A percentile compares a stretch with the other conserved stretches of the same genome.
phyloP scores from a whole-genome alignment of 2,797 vertebrate genomes.

The Myotis planiceps region DNA sequence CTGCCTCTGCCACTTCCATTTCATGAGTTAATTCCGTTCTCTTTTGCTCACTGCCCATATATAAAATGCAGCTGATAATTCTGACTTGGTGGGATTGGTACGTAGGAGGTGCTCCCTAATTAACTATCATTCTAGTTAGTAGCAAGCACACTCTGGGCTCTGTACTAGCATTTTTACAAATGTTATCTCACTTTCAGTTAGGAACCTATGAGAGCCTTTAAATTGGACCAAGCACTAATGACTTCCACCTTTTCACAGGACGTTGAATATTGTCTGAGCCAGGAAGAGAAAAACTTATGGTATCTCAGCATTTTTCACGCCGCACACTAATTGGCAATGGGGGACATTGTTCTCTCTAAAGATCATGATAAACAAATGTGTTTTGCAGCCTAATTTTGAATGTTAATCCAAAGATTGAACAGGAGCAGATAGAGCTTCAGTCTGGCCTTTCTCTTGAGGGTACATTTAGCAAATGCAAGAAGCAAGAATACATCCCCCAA shows the following conservation, averaged over 20 bases:
- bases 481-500: not conserved
- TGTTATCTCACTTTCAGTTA: slow-evolving; percentile 30
- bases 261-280: not conserved
- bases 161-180: not conserved
- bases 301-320: slow-evolving; percentile 14
- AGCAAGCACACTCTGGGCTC: not conserved
- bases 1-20: not conserved
- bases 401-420: slow-evolving; percentile 52
- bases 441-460: slow-evolving; percentile 30
- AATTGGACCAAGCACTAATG: slow-evolving; percentile 10
- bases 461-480: slow-evolving; percentile 3
- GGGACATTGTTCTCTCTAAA: slow-evolving; percentile 35
- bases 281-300: not conserved
- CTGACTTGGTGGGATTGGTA: not conserved
- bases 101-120: not conserved
- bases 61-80: not conserved
- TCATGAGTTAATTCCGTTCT: not conserved
- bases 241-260: not conserved
- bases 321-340: not conserved
- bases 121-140: not conserved
- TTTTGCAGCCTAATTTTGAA: slow-evolving; percentile 40
- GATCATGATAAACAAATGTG: slow-evolving; percentile 13
- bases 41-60: not conserved
- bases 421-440: slow-evolving; percentile 41
- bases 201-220: slow-evolving; percentile 41